Evolutionary conservation across 2,888 invertebrate species (phyloP), one percentile per base, ranked within the genome.

Genomic region (Xylocampa areola): DNA sequence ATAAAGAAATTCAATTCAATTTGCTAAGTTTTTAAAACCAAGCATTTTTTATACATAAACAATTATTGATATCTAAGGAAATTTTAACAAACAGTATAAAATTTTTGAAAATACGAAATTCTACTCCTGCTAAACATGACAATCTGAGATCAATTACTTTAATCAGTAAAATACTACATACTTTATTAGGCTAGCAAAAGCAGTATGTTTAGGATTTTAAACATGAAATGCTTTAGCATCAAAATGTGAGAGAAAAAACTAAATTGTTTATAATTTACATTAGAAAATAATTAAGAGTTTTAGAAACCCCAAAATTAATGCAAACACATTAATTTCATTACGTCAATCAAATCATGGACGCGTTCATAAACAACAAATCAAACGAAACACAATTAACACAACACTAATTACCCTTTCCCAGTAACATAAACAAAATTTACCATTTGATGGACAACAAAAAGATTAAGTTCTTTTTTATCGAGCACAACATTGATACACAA

Each of bases 1-100:
- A 77, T 71, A 67, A 62, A 80, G 71, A 77, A 78, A 75, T 74
- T 62, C 47, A 78, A 75, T 74, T 62, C 47, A 51, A 64, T 63
- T 64, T 69, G 68, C 76, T 37, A 54, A 67, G 63, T 70, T 61
- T 74, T 71, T 49, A 41, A 73, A 78, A 75, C 72, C 55, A 81
- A 77, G 76, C 74, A 65, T 59, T 55, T 45, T 62, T 60, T 53
- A 49, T 62, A 71, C 48, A 75, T 32, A 59, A 63, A 57, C 57
- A 45, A 60, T n/a, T n/a, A 43, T 41, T 53, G 51, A 58, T 47
- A n/a, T n/a, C n/a, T n/a, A 45, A 62, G 29, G 41, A 48, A 33
- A 52, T 36, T 51, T 37, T 62, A 49, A 59, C 40, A 65, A 36
- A 53, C 21, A 64, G 43, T 45, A 66, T 50, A 63, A 52, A 35